These are phyloP conservation scores for Oegoconia quadripuncta DNA, from an alignment of 2,888 invertebrate genomes.

Conservation along the genomic window DNA sequence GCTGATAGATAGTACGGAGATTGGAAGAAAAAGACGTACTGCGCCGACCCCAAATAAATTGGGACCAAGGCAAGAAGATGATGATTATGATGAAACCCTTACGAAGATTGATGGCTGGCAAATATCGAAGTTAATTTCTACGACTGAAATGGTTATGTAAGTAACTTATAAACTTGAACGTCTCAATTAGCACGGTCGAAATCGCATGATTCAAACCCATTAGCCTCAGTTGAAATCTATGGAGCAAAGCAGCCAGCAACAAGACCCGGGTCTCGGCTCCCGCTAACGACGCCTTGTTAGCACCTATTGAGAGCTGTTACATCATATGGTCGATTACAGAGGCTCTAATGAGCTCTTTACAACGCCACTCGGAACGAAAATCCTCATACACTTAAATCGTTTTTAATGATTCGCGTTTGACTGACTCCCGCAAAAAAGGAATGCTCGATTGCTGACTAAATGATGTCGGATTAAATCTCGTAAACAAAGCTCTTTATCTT, in stretches of 20 bases:
- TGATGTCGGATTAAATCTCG: neutral
- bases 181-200: constrained; percentile 37
- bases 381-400: constrained; percentile 42
- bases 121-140: too few species aligned
- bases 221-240: constrained; percentile 55
- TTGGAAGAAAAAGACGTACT: too few species aligned
- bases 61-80: too few species aligned
- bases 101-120: too few species aligned
- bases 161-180: constrained; percentile 19
- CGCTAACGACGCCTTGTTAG: constrained; percentile 59
- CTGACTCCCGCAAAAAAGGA: constrained; percentile 37
- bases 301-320: constrained; percentile 56
- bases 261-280: constrained; percentile 17
- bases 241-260: constrained; percentile 38
- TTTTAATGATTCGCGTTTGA: constrained; percentile 47
- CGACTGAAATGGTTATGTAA: too few species aligned
- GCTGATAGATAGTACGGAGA: too few species aligned
- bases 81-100: too few species aligned
- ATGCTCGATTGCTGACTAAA: constrained; percentile 8
- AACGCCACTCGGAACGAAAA: constrained; percentile 48
- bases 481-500: too few species aligned
- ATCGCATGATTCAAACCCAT: constrained; percentile 46
- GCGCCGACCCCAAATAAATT: too few species aligned
- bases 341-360: constrained; percentile 55
- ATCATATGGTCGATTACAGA: constrained; percentile 49